These are phyloP conservation scores for Bombus pascuorum DNA, from an alignment of 1,140 invertebrate species.

Conservation along the genomic window DNA sequence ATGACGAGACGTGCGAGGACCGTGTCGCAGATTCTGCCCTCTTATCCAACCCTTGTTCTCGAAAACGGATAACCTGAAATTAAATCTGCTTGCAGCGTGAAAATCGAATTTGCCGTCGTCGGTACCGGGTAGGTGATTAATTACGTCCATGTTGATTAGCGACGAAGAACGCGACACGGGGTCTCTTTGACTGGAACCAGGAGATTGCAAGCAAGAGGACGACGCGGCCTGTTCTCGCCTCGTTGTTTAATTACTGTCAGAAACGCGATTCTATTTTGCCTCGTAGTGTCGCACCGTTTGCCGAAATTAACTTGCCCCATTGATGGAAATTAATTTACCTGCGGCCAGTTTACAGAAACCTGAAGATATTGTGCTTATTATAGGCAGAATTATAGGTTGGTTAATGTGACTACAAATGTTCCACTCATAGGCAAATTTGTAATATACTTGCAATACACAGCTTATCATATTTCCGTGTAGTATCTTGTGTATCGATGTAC, in stretches of 20 bases:
- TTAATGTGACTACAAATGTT: background rate
- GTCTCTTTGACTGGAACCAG: background rate
- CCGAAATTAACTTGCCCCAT: constrained; percentile 14
- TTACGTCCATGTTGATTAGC: constrained; percentile 16
- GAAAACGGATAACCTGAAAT: background rate
- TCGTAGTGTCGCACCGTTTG: background rate
- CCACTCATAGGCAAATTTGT: background rate
- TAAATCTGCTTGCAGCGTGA: constrained; percentile 21
- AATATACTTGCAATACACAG: background rate
- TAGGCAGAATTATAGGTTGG: background rate
- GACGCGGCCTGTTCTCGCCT: background rate
- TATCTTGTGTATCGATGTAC: too few relatives aligned
- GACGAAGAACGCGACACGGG: background rate
- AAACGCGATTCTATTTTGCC: constrained; percentile 7
- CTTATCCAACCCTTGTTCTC: background rate
- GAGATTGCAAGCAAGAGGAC: background rate
- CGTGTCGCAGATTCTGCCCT: constrained; percentile 2
- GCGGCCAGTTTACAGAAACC: background rate
- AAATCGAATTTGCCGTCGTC: constrained; percentile 25
- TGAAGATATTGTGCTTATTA: background rate
- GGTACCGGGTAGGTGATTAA: constrained; percentile 10
- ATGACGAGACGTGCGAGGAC: background rate
- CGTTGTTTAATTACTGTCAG: constrained; percentile 14
- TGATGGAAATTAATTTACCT: constrained; percentile 10
- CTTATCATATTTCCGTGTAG: too few relatives aligned